Base-by-base conservation (phyloP, 2,113 vertebrate species). In the Zeus faber region DNA sequence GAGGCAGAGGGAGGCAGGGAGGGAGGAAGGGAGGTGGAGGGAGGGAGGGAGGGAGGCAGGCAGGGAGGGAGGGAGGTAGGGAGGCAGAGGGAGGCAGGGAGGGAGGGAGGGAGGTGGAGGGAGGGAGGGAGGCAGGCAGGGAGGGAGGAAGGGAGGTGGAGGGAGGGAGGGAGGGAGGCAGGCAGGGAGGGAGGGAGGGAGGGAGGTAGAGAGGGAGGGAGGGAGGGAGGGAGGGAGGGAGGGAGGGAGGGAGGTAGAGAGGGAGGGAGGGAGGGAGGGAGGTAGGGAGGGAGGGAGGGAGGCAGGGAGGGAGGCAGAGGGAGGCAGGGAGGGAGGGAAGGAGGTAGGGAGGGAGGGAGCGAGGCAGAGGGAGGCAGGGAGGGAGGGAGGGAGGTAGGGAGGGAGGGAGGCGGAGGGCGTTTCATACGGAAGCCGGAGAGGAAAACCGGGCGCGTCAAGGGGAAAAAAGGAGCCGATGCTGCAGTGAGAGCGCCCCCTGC, bases 171-270 rank as follows among this genome's bases (percentile, higher is more conserved):
- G 29, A 37, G 13, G 49, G 22, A 43, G 35, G 47, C 29, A 6
- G 5, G 16, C 17, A 14, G 40, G 40, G 37, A 33, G 6, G 58
- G n/a, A 50, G 41, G 70, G 52, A 62, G 58, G 2, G 26, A 20
- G 10, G 23, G 26, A 11, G 3, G 44, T 31, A 5, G 2, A 8
- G 21, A 33, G 37, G 11, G 5, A 20, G 26, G 29, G 33, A 8
- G 5, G 6, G 22, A 24, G 17, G 9, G 59, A 60, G 27, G 39
- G 46, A 6, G 14, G 45, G 5, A 49, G n/a, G n/a, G n/a, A n/a
- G n/a, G n/a, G n/a, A n/a, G n/a, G n/a, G n/a, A n/a, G n/a, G n/a
- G n/a, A n/a, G n/a, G n/a, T n/a, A n/a, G 50, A 35, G 65, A 17
- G 10, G 18, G 3, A 26, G 62, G 57, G 56, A 46, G 65, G 65